These are phyloP conservation scores for Zhuqinia jingwanae DNA, from an alignment of 2,888 invertebrate species.

Conservation along the genomic window DNA sequence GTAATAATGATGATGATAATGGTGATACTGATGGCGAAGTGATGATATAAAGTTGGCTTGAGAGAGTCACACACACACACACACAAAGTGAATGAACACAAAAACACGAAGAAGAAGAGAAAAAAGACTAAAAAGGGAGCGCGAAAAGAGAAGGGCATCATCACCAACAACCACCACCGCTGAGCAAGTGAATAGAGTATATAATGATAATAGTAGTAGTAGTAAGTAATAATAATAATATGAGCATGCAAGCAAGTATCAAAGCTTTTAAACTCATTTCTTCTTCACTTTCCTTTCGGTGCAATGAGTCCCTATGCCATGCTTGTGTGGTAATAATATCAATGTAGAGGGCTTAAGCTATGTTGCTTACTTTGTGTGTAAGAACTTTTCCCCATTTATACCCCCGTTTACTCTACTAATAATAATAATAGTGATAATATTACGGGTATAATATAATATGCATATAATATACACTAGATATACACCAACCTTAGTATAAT, in stretches of 20 bases:
- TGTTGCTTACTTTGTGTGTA: constrained; percentile 15
- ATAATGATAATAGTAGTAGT: constrained; percentile 46
- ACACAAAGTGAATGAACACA: constrained; percentile 30
- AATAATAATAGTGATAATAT: not conserved
- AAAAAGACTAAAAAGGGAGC: not conserved
- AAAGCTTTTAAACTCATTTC: constrained; percentile 65
- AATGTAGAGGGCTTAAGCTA: constrained; percentile 29
- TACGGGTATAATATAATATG: not conserved
- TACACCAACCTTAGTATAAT: not conserved
- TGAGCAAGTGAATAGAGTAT: not conserved
- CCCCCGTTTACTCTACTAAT: not conserved
- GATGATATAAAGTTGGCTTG: constrained; percentile 58
- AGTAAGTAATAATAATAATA: constrained; percentile 44
- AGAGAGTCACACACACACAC: constrained; percentile 3
- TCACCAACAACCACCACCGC: too few species aligned
- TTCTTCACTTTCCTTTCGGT: constrained; percentile 65
- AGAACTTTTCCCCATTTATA: constrained; percentile 19
- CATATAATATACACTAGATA: too few species aligned
- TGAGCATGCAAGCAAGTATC: constrained; percentile 45
- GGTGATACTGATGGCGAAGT: constrained; percentile 64
- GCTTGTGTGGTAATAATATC: constrained; percentile 14
- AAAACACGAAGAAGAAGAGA: constrained; percentile 12
- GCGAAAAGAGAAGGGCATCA: not conserved
- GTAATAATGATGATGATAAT: constrained; percentile 63
- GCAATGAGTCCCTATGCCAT: constrained; percentile 30